Base-by-base conservation (phyloP, 2,113 vertebrate genomes). In the Octodon degus region DNA sequence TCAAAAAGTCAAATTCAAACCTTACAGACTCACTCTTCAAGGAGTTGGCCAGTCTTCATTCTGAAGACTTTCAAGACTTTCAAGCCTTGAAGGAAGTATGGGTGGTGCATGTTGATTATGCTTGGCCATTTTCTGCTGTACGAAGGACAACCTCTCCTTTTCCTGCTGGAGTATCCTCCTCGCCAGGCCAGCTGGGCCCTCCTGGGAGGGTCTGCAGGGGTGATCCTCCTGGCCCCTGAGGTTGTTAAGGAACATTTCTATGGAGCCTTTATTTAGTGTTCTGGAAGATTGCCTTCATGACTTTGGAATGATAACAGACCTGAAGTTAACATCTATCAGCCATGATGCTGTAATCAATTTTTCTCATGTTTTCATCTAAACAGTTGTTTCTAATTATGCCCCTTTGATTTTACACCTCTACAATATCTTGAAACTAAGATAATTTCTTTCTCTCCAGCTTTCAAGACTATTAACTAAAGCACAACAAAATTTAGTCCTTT, bases 1-100 rank as follows among this genome's bases (percentile, higher is more conserved):
- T 99, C 98, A 16, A 97, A 97, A 43, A 99, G 94, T 98, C 98
- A 94, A 99, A 98, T 97, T 99, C 99, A 2, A 99, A 97, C 96
- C 98, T 98, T 86, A 98, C 60, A 7, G 98, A 96, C 82, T 93
- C 98, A 16, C 91, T 70, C 55, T 98, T 98, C 55, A 74, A n/a
- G 24, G 96, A 7, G 11, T 4, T 3, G 16, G 90, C 92, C 2
- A 89, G 88, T 93, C 83, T 68, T 93, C 93, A 30, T 81, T 91
- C 60, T 40, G 72, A 27, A 98, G 97, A 30, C 97, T 97, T 81
- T 94, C 43, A 43, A 43, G 43, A 43, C 37, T 97, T 97, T 30
- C 68, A 98, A 1, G 81, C 97, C 97, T 98, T 97, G 89, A 98
- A 97, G 22, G 7, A 25, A 24, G 1, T 22, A 5, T 7, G 37